These are phyloP conservation scores for Lasioglossum leucozonium DNA, from an alignment of 2,888 invertebrate genomes.

Conservation along the genomic window DNA sequence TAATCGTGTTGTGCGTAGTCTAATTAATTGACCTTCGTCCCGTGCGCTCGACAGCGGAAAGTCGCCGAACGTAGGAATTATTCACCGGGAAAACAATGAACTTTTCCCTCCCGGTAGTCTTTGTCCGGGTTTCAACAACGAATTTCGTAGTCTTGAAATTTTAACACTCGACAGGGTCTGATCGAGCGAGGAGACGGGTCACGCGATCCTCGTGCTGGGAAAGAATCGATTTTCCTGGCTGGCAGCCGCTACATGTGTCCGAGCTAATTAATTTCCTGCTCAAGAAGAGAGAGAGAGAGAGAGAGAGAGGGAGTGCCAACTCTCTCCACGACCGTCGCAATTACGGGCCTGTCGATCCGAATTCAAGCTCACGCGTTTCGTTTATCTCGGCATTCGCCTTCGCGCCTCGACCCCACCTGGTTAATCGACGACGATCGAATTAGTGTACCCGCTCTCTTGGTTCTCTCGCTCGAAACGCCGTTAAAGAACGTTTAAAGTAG, in stretches of 20 bases:
- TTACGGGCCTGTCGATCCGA: slow-evolving; percentile 11
- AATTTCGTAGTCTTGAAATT: neutral
- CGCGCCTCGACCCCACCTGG: neutral
- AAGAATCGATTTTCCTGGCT: slow-evolving; percentile 17
- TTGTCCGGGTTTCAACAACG: neutral
- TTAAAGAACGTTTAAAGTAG: neutral
- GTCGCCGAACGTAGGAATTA: neutral
- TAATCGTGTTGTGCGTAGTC: neutral
- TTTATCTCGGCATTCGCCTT: neutral
- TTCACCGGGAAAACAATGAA: neutral
- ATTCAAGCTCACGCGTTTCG: slow-evolving; percentile 10
- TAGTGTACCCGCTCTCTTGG: neutral
- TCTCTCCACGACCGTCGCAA: neutral
- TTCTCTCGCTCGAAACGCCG: neutral
- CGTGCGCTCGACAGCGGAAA: neutral
- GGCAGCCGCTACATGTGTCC: slow-evolving; percentile 9
- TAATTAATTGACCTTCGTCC: neutral
- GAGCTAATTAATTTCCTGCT: slow-evolving; percentile 19
- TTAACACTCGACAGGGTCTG: neutral
- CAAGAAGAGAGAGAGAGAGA: neutral
- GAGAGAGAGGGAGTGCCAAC: neutral
- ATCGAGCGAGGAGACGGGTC: neutral
- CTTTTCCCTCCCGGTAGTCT: neutral
- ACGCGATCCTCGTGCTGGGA: neutral
- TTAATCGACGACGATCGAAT: slow-evolving; percentile 15